Conservation (phyloP, 30 jellyfish, hydroid and myxozoan species). For the Aurelia sp. region DNA sequence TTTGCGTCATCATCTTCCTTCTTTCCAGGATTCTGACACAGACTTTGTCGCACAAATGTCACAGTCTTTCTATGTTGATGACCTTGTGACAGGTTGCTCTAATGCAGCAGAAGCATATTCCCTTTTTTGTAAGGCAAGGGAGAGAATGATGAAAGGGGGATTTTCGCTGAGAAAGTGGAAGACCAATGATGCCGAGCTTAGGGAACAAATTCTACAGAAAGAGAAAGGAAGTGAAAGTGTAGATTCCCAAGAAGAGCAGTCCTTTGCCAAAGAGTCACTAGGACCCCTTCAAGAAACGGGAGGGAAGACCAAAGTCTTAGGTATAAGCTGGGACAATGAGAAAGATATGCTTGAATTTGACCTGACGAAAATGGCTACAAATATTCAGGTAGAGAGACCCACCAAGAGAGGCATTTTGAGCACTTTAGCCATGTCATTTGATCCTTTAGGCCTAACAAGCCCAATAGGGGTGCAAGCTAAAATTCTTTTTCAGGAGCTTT, state of each 20-base stretch:
- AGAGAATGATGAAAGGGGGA: slow-evolving; percentile 42
- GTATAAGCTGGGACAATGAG: slow-evolving; percentile 43
- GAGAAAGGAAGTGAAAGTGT: slow-evolving; percentile 11
- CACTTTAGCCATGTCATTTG: slow-evolving; percentile 15
- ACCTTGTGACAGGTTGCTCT: slow-evolving; percentile 29
- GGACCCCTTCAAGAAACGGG: slow-evolving; percentile 33
- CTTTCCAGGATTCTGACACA: slow-evolving; percentile 21
- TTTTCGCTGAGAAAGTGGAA: slow-evolving; percentile 48
- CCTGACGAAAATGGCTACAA: slow-evolving; percentile 5
- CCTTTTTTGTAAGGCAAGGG: slow-evolving; percentile 20
- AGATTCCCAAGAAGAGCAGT: slow-evolving; percentile 5
- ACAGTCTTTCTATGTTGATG: slow-evolving; percentile 43
- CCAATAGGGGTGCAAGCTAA: slow-evolving; percentile 10
- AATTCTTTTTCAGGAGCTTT: slow-evolving; percentile 24
- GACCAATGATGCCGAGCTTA: slow-evolving; percentile 21
- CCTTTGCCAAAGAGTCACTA: slow-evolving; percentile 40
- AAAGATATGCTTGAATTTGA: slow-evolving; percentile 1
- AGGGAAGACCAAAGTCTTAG: slow-evolving; percentile 23
- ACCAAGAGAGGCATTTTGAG: slow-evolving; percentile 37
- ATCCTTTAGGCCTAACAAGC: slow-evolving; percentile 8
- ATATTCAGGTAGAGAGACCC: slow-evolving; percentile 28
- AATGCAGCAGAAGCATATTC: slow-evolving; percentile 17
- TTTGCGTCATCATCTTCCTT: slow-evolving; percentile 12
- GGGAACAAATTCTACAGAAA: slow-evolving; percentile 21
- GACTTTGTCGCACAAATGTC: slow-evolving; percentile 29